Base-by-base conservation (phyloP, 2,888 invertebrate genomes). In the Catocala fraxini region DNA sequence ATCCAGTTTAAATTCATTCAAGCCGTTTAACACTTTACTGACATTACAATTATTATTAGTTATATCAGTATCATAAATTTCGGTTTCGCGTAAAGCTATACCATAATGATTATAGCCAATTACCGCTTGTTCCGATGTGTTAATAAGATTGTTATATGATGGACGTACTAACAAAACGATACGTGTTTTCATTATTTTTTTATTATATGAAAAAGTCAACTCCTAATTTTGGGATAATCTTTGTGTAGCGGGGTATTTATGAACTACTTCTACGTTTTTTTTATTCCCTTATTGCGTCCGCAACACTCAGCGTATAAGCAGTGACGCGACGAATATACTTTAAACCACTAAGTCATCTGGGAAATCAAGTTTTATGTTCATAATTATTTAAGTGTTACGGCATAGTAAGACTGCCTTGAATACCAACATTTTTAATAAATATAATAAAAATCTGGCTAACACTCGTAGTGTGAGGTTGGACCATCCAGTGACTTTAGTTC, bases 11-110 rank as follows among this genome's bases (percentile, higher is more conserved):
- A 60, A 67, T 70, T 67, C 43, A 51, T 56, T 47, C 25, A 55
- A 7, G 46, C 56, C 61, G 52, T 61, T 63, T 49, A 42, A 72
- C 51, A 64, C 51, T 55, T 57, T 48, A 58, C 53, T 46, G 53
- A 58, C 64, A 39, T 52, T 43, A 42, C 59, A 58, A 62, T 72
- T 57, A 56, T 11, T 67, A 62, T 72, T 57, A 56, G n/a, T 67
- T 71, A 12, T 57, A 41, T 51, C 33, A 65, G 52, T 68, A 67
- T 49, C 45, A 39, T 60, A 46, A 68, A 53, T 57, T 68, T 6
- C 11, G 35, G 46, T 57, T 56, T 46, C 39, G 55, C 49, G 15
- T 15, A 15, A 46, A 46, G 9, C 15, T 39, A 9, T 39, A 39
- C 6, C 9, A 9, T 39, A 39, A 39, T 39, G 9, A 39, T 39